Conservation (phyloP, 92 coral and sea anemone species). For the Epizoanthus rinbou region DNA sequence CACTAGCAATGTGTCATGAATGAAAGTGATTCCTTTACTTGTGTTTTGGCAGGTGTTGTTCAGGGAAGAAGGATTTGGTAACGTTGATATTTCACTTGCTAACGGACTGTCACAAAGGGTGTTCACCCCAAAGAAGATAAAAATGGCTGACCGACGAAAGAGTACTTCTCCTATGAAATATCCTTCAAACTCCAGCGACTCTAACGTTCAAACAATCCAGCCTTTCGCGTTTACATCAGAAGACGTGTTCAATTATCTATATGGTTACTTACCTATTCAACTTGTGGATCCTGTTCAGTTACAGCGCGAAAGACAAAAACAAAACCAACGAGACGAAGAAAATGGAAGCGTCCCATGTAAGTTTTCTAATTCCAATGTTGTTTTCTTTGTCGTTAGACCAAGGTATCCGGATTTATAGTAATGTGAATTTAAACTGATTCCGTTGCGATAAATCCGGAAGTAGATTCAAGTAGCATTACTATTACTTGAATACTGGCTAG, state of each 20-base stretch:
- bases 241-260: conserved; percentile 83
- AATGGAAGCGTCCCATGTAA: conserved; percentile 66
- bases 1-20: conserved; percentile 40
- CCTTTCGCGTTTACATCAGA: conserved; percentile 61
- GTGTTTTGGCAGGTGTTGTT: conserved; percentile 28
- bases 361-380: conserved; percentile 29
- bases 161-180: conserved; percentile 39
- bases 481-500: not conserved
- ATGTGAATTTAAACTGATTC: not conserved
- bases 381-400: not conserved
- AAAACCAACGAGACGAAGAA: conserved; percentile 47
- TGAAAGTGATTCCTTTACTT: conserved; percentile 23
- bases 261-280: conserved; percentile 92
- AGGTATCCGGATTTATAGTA: not conserved
- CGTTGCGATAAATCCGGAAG: not conserved
- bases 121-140: not conserved
- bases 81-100: not conserved
- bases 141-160: conserved; percentile 40
- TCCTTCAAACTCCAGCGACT: conserved; percentile 36
- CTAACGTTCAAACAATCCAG: conserved; percentile 39
- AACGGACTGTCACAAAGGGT: not conserved
- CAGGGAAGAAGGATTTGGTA: not conserved
- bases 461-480: no score
- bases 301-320: conserved; percentile 72
- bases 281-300: conserved; percentile 87